These are phyloP conservation scores for Oxytorus armatus DNA, from an alignment of 2,888 invertebrate genomes.

Conservation along the genomic window DNA sequence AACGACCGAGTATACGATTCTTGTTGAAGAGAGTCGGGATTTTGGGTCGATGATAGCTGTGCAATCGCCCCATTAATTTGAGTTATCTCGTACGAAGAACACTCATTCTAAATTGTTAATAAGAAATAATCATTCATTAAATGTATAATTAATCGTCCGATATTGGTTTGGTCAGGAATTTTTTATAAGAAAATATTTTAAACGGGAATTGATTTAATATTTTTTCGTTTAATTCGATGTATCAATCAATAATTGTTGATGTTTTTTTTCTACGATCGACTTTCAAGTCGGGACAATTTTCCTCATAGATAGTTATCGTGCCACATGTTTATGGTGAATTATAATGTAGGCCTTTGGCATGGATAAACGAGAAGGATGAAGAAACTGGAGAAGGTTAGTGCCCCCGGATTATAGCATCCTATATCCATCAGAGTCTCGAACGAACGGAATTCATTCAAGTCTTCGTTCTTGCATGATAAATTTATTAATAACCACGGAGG, in stretches of 20 bases:
- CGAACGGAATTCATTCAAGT: slow-evolving; percentile 32
- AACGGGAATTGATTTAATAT: neutral
- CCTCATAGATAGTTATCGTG: neutral
- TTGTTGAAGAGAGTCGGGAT: slow-evolving; percentile 5
- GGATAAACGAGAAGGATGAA: slow-evolving; percentile 41
- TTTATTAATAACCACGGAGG: slow-evolving; percentile 39
- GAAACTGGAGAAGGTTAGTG: slow-evolving; percentile 55
- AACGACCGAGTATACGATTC: neutral
- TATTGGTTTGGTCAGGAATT: too few relatives aligned
- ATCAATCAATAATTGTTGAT: too few relatives aligned
- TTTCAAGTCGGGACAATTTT: too few relatives aligned
- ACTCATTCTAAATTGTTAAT: neutral
- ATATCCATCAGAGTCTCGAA: slow-evolving; percentile 45
- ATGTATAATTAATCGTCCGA: too few relatives aligned
- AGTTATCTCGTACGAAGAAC: neutral
- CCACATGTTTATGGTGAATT: slow-evolving; percentile 1
- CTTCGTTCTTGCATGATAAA: slow-evolving; percentile 29
- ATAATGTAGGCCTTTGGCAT: slow-evolving; percentile 2
- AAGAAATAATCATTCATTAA: neutral
- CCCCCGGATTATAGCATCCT: slow-evolving; percentile 43
- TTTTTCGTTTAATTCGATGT: too few relatives aligned
- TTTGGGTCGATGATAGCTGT: slow-evolving; percentile 25
- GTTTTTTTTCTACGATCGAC: neutral
- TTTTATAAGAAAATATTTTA: too few relatives aligned
- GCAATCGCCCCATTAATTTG: neutral